Conservation (phyloP, 2,113 vertebrate genomes). For the Neofelis nebulosa region DNA sequence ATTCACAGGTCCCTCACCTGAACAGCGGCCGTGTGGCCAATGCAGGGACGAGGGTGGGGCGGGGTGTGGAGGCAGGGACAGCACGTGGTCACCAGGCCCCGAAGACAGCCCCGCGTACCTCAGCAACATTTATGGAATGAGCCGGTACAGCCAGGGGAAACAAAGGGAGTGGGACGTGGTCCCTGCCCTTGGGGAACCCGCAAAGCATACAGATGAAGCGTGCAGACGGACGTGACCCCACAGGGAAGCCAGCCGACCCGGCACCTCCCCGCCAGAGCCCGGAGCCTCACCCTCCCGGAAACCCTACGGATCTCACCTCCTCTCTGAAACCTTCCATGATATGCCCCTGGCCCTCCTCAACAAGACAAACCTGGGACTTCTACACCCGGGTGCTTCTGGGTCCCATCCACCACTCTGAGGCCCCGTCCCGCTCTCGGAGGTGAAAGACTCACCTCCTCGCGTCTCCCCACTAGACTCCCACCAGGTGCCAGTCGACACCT, state of each 20-base stretch:
- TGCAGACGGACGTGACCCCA: background rate
- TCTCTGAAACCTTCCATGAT: background rate
- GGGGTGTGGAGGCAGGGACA: background rate
- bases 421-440: background rate
- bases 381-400: background rate
- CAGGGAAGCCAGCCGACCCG: background rate
- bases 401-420: background rate
- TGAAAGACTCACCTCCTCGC: background rate
- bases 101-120: accelerated
- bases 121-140: accelerated
- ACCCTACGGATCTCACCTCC: too few relatives aligned
- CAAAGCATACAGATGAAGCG: accelerated
- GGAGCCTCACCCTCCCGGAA: background rate
- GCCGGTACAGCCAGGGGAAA: background rate
- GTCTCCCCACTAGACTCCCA: background rate
- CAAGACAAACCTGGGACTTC: background rate
- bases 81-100: background rate
- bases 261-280: background rate
- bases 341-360: background rate
- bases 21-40: too few relatives aligned
- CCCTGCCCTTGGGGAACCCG: background rate
- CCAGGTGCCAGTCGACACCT: background rate
- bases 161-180: accelerated
- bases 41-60: background rate
- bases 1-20: accelerated